Conservation (phyloP, 2,113 vertebrate species). For the Clarias gariepinus region DNA sequence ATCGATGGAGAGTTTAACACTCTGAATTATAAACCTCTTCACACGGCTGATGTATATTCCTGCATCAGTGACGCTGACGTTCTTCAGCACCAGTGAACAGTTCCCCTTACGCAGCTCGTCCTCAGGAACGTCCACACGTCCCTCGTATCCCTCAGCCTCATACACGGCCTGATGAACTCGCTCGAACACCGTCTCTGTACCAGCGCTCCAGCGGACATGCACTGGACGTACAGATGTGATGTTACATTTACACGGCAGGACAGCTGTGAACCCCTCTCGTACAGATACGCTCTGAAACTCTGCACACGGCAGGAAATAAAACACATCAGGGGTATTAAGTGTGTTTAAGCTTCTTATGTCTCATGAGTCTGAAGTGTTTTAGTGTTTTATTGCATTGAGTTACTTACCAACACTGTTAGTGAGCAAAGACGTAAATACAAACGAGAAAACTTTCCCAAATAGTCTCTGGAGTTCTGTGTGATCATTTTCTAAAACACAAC, state of each 20-base stretch:
- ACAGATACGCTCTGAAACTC: not conserved
- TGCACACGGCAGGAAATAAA: not conserved
- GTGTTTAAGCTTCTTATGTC: not conserved
- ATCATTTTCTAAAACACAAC: not conserved
- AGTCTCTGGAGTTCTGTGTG: not conserved
- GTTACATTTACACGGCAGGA: constrained; percentile 8
- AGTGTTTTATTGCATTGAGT: not conserved
- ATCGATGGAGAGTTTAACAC: not conserved
- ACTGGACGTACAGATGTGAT: not conserved
- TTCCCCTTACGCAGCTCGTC: not conserved
- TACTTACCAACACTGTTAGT: not conserved
- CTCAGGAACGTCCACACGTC: not conserved
- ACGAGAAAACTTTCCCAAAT: not conserved
- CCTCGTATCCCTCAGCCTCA: constrained; percentile 1
- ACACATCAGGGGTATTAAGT: not conserved
- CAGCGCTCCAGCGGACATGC: not conserved
- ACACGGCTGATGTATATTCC: not conserved
- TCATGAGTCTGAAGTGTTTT: not conserved
- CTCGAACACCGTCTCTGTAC: not conserved
- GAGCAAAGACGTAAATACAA: not conserved
- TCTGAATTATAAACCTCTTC: not conserved
- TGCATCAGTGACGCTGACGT: not conserved
- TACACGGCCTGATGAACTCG: not conserved
- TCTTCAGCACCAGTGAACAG: not conserved
- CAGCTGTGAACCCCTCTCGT: not conserved